Evolutionary conservation across 2,113 vertebrate genomes (phyloP).

Genomic region (Pseudolaguvia tuberculata): DNA sequence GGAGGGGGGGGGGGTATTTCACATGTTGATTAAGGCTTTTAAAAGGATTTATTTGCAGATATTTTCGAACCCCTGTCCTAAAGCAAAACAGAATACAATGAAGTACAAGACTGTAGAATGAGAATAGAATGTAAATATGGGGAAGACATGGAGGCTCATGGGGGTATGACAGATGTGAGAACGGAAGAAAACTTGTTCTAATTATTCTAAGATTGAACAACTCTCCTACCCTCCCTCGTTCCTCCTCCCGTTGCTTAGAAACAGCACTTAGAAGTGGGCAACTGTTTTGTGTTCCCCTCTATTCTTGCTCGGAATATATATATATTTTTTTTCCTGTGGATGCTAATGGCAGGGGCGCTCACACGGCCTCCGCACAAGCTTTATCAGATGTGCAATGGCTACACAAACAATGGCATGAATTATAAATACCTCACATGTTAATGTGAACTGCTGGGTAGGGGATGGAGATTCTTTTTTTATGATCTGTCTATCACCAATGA

Average conservation of each 20-base stretch:
- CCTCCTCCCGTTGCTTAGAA: conserved; percentile 63
- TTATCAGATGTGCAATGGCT: conserved; percentile 60
- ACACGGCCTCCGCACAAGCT: conserved; percentile 55
- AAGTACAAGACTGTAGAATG: not conserved
- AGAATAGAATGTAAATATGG: not conserved
- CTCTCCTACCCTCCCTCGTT: not conserved
- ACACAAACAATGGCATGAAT: conserved; percentile 65
- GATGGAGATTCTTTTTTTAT: conserved; percentile 65
- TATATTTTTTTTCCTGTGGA: conserved; percentile 44
- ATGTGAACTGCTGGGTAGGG: too few species aligned
- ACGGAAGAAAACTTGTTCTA: not conserved
- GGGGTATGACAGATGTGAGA: not conserved
- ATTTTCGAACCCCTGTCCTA: not conserved
- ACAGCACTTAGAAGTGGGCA: conserved; percentile 57
- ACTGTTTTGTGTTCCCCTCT: conserved; percentile 45
- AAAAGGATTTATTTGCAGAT: too few species aligned
- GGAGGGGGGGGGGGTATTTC: too few species aligned
- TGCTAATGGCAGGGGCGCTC: conserved; percentile 60
- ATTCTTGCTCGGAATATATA: conserved; percentile 29
- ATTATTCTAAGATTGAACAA: conserved; percentile 10
- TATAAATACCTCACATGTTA: conserved; percentile 59
- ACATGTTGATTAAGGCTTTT: too few species aligned
- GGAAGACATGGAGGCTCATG: not conserved
- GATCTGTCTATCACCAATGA: conserved; percentile 47
- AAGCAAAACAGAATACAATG: not conserved